Evolutionary conservation across 2,888 invertebrate species (phyloP).

Genomic region (Bombyx huttoni): DNA sequence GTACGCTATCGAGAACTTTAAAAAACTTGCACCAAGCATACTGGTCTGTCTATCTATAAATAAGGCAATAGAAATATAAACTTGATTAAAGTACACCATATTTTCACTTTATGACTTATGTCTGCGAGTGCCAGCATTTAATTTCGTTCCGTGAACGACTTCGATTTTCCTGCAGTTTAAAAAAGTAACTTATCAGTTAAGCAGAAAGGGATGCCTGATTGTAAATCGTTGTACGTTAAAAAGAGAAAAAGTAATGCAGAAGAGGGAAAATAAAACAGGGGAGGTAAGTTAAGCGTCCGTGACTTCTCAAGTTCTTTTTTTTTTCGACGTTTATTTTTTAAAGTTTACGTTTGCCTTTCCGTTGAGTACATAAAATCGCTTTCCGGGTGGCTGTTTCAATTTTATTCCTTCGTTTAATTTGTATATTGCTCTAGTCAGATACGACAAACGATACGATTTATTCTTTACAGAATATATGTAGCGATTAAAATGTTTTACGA

Average conservation of each 20-base stretch:
- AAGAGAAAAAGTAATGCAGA: conserved; percentile 36
- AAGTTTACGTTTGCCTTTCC: conserved; percentile 50
- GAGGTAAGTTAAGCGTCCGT: conserved; percentile 73
- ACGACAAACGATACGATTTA: too few species aligned
- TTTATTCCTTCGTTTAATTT: conserved; percentile 26
- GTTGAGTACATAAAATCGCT: conserved; percentile 53
- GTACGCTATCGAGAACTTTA: too few species aligned
- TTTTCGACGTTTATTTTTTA: conserved; percentile 68
- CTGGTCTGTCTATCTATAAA: too few species aligned
- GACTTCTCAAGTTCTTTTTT: conserved; percentile 63
- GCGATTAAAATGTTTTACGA: too few species aligned
- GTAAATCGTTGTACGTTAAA: conserved; percentile 18
- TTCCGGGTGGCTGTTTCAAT: conserved; percentile 56
- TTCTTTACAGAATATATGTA: too few species aligned
- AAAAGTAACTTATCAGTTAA: conserved; percentile 70
- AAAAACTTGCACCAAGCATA: too few species aligned
- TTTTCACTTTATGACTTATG: conserved; percentile 65
- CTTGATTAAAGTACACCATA: conserved; percentile 46
- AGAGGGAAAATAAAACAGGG: conserved; percentile 71
- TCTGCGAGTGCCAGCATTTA: conserved; percentile 65
- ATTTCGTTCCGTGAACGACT: conserved; percentile 59
- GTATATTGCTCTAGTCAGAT: too few species aligned
- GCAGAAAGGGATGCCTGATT: conserved; percentile 34
- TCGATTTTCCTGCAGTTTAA: conserved; percentile 68
- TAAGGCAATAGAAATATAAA: too few species aligned